Evolutionary conservation across 92 coral and sea anemone genomes (phyloP), one percentile per base, ranked within the genome.

Genomic region (Zoanthus gigantus): DNA sequence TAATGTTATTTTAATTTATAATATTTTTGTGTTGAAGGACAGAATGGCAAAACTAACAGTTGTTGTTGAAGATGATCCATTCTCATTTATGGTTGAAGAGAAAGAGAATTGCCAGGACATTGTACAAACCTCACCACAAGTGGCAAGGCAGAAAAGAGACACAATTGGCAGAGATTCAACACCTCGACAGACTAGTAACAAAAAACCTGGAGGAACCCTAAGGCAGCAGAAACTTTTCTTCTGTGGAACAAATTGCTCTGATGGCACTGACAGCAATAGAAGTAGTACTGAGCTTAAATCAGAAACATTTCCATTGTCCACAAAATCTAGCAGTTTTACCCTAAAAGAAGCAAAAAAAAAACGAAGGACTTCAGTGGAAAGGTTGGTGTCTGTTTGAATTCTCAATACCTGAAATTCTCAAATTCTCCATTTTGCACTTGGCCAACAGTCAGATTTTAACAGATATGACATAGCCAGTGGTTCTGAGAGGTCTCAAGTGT

Each of bases 11-110:
- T 10, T 42, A 37, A 15, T 11, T 1, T 16, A 11, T 17, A 8
- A 7, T 5, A 85, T 14, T 53, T 42, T 63, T 76, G 23, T 58
- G 2, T 34, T 83, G 10, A 61, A 96, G 98, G 98, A 95, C 30
- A 83, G 94, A 74, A 94, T 95, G 98, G 98, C 98, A 23, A 91
- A 93, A 74, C 29, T 94, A 54, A 90, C 87, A 45, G 84, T 94
- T 23, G 91, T 65, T 34, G 65, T 80, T 65, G 92, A 86, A 14
- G 56, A 71, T 67, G 85, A 81, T 18, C 85, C 74, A 9, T 81
- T 66, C 60, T 66, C 85, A 46, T 66, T 81, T 46, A 31, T 54
- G n/a, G 77, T 73, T 15, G 76, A 73, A 34, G 90, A 92, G 57
- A 91, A 93, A 72, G 96, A 93, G 63, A 93, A 91, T 31, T 73